phyloP scores from a whole-genome alignment of 2,797 vertebrate genomes.

The Rhinogobio ventralis region DNA sequence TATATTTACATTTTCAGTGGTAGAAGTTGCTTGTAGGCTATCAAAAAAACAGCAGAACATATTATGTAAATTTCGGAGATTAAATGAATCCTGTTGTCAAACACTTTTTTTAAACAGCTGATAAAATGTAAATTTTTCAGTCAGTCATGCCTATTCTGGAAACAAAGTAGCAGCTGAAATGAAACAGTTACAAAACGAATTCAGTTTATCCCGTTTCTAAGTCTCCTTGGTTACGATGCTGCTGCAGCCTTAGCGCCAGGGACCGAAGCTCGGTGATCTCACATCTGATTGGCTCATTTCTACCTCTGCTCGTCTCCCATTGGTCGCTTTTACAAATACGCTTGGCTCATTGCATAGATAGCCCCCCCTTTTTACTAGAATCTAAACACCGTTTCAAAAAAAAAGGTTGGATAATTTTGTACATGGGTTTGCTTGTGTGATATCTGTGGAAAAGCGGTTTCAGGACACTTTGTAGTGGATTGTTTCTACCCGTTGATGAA shows the following conservation, averaged over 20 bases:
- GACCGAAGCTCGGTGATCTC: slow-evolving; percentile 51
- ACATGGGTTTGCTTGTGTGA: slow-evolving; percentile 58
- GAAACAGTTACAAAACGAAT: slow-evolving; percentile 13
- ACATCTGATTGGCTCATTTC: slow-evolving; percentile 69
- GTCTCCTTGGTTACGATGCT: slow-evolving; percentile 73
- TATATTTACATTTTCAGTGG: background rate
- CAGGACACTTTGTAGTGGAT: slow-evolving; percentile 44
- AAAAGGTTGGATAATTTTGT: slow-evolving; percentile 60
- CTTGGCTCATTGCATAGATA: slow-evolving; percentile 70
- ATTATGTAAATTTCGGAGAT: background rate
- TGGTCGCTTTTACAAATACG: slow-evolving; percentile 67
- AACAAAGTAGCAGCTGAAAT: background rate
- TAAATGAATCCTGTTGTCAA: background rate
- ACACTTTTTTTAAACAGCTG: background rate
- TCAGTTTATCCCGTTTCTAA: slow-evolving; percentile 51
- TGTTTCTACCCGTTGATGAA: slow-evolving; percentile 49
- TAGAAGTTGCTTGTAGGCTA: background rate
- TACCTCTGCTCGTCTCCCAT: slow-evolving; percentile 59
- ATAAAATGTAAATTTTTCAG: background rate
- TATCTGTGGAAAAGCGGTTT: slow-evolving; percentile 39
- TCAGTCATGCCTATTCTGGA: background rate
- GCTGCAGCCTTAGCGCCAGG: slow-evolving; percentile 62
- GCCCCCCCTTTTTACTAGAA: slow-evolving; percentile 62
- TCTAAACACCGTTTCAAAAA: slow-evolving; percentile 68
- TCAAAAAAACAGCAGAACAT: background rate